Conservation (phyloP, 2,888 invertebrate species). For the Parnassius orleans region DNA sequence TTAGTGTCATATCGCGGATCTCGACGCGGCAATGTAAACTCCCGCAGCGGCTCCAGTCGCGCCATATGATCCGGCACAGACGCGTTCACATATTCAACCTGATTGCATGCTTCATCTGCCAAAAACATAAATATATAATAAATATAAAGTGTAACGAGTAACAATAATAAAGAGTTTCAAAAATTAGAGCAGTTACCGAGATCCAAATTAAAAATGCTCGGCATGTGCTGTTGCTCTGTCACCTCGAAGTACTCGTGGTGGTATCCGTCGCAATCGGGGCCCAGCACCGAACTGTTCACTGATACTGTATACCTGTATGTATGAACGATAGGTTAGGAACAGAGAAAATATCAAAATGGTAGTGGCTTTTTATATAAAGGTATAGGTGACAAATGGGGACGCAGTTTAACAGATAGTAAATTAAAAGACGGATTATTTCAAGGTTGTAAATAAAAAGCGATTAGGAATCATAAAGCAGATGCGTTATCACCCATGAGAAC, state of each 20-base stretch:
- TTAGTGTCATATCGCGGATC: slow-evolving; percentile 48
- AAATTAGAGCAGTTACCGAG: slow-evolving; percentile 39
- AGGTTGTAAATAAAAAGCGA: too few relatives aligned
- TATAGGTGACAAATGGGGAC: too few relatives aligned
- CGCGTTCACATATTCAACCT: slow-evolving; percentile 36
- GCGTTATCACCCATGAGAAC: too few relatives aligned
- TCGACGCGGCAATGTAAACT: slow-evolving; percentile 54
- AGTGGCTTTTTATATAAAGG: too few relatives aligned
- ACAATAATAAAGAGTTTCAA: too few relatives aligned
- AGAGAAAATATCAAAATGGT: too few relatives aligned
- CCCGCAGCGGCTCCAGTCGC: slow-evolving; percentile 61
- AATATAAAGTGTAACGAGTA: too few relatives aligned
- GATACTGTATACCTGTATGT: slow-evolving; percentile 55
- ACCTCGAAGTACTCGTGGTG: slow-evolving; percentile 56
- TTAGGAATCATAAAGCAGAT: too few relatives aligned
- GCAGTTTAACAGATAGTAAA: too few relatives aligned
- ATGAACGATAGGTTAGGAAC: too few relatives aligned
- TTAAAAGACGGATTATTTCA: too few relatives aligned
- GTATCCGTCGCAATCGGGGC: slow-evolving; percentile 56
- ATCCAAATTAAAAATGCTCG: slow-evolving; percentile 45
- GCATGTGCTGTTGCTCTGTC: slow-evolving; percentile 30
- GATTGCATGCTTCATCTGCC: slow-evolving; percentile 52
- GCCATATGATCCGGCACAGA: slow-evolving; percentile 37
- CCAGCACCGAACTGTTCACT: slow-evolving; percentile 66
- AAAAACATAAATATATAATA: too few relatives aligned